Base-by-base conservation (phyloP, 2,113 vertebrate species). In the Muntiacus reevesi region DNA sequence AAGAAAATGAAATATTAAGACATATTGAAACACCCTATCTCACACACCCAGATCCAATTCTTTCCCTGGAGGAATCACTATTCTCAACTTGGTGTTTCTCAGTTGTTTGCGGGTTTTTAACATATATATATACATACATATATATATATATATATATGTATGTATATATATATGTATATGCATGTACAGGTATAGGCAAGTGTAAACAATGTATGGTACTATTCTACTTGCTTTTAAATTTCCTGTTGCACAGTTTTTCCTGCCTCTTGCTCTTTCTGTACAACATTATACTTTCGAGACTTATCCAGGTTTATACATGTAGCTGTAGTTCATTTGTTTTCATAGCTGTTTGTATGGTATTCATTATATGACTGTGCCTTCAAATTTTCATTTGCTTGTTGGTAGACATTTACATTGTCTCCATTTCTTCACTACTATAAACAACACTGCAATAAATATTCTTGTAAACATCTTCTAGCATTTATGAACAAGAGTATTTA, bases 361-460 rank as follows among this genome's bases (percentile, higher is more conserved):
- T 96, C 50, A 60, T 93, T 86, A 95, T 64, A 89, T 82, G 28
- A 50, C n/a, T 60, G 79, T 64, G 25, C 25, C 28, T 81, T 91
- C 87, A 89, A 91, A 94, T 94, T 96, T 91, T 95, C 47, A 78
- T 82, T 87, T 93, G 93, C 64, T 94, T 95, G 36, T 85, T 96
- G 43, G 7, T 89, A 30, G 16, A 86, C 45, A 86, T 91, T 88
- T 71, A 30, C 54, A 55, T 71, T 50, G n/a, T 82, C 67, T 89
- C 28, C 17, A 23, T 89, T 71, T 85, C 88, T 87, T 71, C 55
- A 55, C 50, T 86, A 54, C 83, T 78, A 60, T 71, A 85, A 96
- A 17, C 28, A 96, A 59, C 71, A 95, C 15, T 71, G 30, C 15
- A 81, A 57, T 91, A 43, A 93, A 50, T 84, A 89, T 86, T 60